Evolutionary conservation across 2,113 vertebrate species (phyloP), one percentile per base, ranked within the genome.

Genomic region (Hirundichthys speculiger): DNA sequence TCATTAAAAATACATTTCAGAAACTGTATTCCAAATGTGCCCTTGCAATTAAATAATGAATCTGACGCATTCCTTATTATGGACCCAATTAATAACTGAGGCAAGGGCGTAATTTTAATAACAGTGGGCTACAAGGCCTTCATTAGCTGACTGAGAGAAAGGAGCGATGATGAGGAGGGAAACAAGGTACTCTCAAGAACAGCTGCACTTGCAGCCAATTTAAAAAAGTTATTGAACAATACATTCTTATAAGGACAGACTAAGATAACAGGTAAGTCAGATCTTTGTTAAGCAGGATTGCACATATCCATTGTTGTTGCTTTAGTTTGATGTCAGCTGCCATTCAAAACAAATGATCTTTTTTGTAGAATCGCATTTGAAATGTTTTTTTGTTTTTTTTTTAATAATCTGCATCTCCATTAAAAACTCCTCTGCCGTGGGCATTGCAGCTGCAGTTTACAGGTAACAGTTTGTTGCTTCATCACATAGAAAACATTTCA

Each of bases 1-100:
- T 96, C 95, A 98, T 99, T 97, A 98, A 97, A 94, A 98, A 97
- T 95, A 94, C 94, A 96, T 97, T 96, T 95, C 94, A 94, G 95
- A 96, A 96, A 92, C 94, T 95, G 94, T 95, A 95, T 96, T 96
- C 95, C 93, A 96, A 96, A 95, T 95, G 94, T 97, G 93, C 94
- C 94, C 93, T 95, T 93, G 95, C 95, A 99, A 97, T 98, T 96
- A 98, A 98, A 98, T 97, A 98, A 96, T 95, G 94, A 96, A 95
- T 94, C 89, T 86, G 90, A 93, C 88, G 94, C 93, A 93, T 95
- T 96, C 93, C 95, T 96, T 96, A 96, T 97, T 96, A 97, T 92
- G 90, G 90, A 96, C 92, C 94, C 94, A 97, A 97, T 98, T 97
- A 97, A 96, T 98, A 96, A 95, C 91, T 86, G 90, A 91, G 86